Percentiles rank a stretch among this genome's conserved stretches.
Evolutionary conservation across 1,140 invertebrate species (phyloP).

Genomic region (Cheumatopsyche charites): DNA sequence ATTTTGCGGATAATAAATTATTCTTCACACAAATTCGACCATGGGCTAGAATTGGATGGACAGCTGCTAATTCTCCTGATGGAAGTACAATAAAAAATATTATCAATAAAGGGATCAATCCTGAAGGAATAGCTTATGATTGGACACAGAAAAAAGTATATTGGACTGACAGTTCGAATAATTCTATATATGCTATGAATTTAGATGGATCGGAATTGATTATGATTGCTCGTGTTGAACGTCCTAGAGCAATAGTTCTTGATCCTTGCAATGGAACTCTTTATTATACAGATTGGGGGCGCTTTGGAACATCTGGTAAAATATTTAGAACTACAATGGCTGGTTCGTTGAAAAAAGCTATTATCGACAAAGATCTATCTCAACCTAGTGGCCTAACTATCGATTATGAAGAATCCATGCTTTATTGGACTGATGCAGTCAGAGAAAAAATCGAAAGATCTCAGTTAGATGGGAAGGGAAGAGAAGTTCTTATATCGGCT

Average conservation of each 20-base stretch:
- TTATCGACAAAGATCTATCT: slow-evolving; percentile 89
- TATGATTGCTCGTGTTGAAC: slow-evolving; percentile 90
- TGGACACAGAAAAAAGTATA: slow-evolving; percentile 97
- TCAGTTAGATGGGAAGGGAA: slow-evolving; percentile 81
- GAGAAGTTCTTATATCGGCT: slow-evolving; percentile 81
- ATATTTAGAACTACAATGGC: slow-evolving; percentile 97
- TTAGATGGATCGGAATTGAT: slow-evolving; percentile 86
- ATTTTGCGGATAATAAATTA: slow-evolving; percentile 85
- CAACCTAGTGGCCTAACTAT: slow-evolving; percentile 96
- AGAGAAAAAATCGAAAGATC: slow-evolving; percentile 96
- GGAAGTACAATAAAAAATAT: slow-evolving; percentile 71
- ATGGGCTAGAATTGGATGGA: slow-evolving; percentile 84
- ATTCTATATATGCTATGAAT: slow-evolving; percentile 95
- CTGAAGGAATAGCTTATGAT: slow-evolving; percentile 95
- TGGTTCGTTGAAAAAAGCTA: slow-evolving; percentile 87
- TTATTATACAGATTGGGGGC: slow-evolving; percentile 93
- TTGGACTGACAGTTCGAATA: slow-evolving; percentile 95
- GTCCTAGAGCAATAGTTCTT: slow-evolving; percentile 93
- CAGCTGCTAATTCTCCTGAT: slow-evolving; percentile 72
- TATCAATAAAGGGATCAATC: slow-evolving; percentile 84
- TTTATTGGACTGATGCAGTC: slow-evolving; percentile 98
- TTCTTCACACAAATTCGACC: slow-evolving; percentile 93
- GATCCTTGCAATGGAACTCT: slow-evolving; percentile 95
- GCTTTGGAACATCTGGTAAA: slow-evolving; percentile 90
- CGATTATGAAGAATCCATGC: slow-evolving; percentile 92